Base-by-base conservation (phyloP, 1,140 invertebrate species). In the Penaeus chinensis region DNA sequence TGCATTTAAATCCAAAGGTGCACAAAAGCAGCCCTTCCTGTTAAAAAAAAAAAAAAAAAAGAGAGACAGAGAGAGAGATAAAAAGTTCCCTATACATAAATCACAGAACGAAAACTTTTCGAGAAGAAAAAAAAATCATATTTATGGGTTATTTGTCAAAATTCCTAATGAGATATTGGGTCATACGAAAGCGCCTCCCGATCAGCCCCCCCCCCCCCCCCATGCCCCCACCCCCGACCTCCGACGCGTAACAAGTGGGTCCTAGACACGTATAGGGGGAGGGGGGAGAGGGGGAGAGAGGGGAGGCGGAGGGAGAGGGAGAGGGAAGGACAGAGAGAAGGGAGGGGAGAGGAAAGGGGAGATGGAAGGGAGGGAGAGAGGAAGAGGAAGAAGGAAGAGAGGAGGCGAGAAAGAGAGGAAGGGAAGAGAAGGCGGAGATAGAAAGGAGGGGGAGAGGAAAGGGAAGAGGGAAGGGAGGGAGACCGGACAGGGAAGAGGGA, bases 141-240 rank as follows among this genome's bases (percentile, higher is more conserved):
- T 85, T 85, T 80, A 85, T 61, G 77, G 66, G 84, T 79, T 78
- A 62, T 79, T 79, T 79, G 84, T 85, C 54, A 54, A 79, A 65
- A 85, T 79, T 80, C 62, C 80, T 85, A 80, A 85, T 80, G 84
- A 85, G 84, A 85, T 85, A 85, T 85, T 66, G 66, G 77, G 84
- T 85, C 84, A 63, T 85, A 79, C 69, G 84, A 66, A 62, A 62
- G n/a, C 84, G 32, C 61, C 61, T 4, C 16, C 22, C 76, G 84
- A 69, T 79, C 47, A 54, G 27, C 24, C 61, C 60, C 77, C 77
- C 78, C 32, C 37, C 37, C 37, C 37, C 37, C 74, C 66, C 77
- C 84, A 79, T n/a, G 20, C 42, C 54, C 54, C 76, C 37, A 74
- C 66, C 77, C 77, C 80, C 32, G 20, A 63, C 54, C 54, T 42